Conservation (phyloP, 2,888 invertebrate species). For the Luperina nickerlii region DNA sequence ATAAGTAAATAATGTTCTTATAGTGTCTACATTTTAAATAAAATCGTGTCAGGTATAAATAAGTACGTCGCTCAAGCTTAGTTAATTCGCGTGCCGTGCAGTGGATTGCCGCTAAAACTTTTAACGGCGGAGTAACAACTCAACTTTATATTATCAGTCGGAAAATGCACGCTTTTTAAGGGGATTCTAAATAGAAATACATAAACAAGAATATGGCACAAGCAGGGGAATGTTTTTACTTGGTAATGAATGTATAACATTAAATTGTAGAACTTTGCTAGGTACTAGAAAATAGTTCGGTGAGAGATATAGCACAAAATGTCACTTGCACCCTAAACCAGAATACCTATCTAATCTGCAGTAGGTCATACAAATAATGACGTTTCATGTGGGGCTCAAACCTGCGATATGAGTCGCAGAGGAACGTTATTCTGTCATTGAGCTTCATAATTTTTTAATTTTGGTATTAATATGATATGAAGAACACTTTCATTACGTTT, state of each 20-base stretch:
- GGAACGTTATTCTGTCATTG: background rate
- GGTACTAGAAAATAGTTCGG: no score
- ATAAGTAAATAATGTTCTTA: background rate
- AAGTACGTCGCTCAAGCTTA: slow-evolving; percentile 73
- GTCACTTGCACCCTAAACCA: background rate
- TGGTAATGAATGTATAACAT: background rate
- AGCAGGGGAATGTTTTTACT: slow-evolving; percentile 16
- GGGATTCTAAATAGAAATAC: slow-evolving; percentile 55
- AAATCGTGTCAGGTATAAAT: slow-evolving; percentile 48
- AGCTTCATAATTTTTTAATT: background rate
- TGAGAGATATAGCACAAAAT: background rate
- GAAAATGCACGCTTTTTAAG: slow-evolving; percentile 67
- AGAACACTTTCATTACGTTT: background rate
- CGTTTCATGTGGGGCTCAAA: background rate
- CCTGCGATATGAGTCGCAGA: background rate
- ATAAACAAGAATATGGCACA: slow-evolving; percentile 49
- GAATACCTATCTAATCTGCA: background rate
- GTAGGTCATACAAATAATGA: background rate
- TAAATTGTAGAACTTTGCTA: background rate
- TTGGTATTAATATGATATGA: background rate
- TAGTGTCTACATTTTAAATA: slow-evolving; percentile 35
- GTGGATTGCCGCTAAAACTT: slow-evolving; percentile 77
- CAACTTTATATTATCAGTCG: slow-evolving; percentile 75
- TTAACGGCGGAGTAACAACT: slow-evolving; percentile 81
- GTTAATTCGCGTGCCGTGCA: slow-evolving; percentile 80